Base-by-base conservation (phyloP, 2,888 invertebrate species). In the Synanthedon formicaeformis region DNA sequence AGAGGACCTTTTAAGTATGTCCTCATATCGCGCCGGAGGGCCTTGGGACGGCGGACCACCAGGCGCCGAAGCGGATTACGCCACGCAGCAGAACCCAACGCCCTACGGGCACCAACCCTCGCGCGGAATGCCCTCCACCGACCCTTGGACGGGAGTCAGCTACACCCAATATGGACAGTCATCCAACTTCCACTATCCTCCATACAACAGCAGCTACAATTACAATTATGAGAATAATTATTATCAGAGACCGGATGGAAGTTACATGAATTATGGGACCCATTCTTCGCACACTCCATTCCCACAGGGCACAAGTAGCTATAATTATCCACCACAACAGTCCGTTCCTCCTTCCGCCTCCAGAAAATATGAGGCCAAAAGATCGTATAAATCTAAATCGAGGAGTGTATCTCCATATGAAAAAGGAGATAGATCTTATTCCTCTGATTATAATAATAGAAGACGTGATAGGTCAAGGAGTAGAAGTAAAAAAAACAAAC, bases 21-120 rank as follows among this genome's bases (percentile, higher is more conserved):
- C 83, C 73, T 81, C 85, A 75, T 85, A 85, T 73, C 77, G 75
- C 56, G 64, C 65, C 62, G 66, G 80, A 73, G 75, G 81, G 66
- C 85, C 85, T 87, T 85, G 86, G 76, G 86, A 82, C 74, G 86
- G 86, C 72, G 88, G 89, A 73, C 89, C 81, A 65, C 89, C 83
- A 67, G 88, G 81, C 62, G 89, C 84, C 78, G 81, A 73, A 65
- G 89, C 83, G 71, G 84, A 87, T 82, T 77, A 70, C 67, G 72
- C 77, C 64, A 66, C 64, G 67, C 73, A 60, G 64, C 67, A 59
- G 66, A 78, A 75, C 75, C 78, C 66, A 66, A 77, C 69, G 71
- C 75, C 78, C 65, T 73, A 70, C 70, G 68, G 76, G 61, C 73
- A 69, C 51, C 73, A 73, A 55, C 72, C 75, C 53, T 58, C 61